Percentiles rank a stretch among this genome's conserved stretches.
Evolutionary conservation across 1,140 invertebrate species (phyloP).

Genomic region (Elysia chlorotica): DNA sequence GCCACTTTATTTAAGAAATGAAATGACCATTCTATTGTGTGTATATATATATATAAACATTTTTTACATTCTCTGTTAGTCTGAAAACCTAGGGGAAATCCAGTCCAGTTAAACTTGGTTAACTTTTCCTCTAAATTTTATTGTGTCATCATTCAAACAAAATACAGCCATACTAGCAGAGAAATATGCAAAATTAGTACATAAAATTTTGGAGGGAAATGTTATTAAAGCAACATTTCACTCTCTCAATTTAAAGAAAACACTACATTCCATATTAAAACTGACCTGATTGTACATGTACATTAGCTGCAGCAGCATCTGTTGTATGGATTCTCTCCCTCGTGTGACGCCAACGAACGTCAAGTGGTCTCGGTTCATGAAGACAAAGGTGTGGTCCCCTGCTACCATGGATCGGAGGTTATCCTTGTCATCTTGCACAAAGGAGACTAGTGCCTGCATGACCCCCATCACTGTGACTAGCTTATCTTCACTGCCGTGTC

Average conservation of each 20-base stretch:
- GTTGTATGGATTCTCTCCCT: slow-evolving; percentile 77
- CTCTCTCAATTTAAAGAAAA: neutral
- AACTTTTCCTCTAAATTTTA: neutral
- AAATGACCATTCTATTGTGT: no score
- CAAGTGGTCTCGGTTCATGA: slow-evolving; percentile 83
- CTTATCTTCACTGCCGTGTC: slow-evolving; percentile 91
- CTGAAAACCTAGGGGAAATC: no score
- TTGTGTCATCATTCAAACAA: neutral
- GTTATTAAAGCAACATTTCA: neutral
- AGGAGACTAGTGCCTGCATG: slow-evolving; percentile 92
- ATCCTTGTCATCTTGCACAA: slow-evolving; percentile 78
- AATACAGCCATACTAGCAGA: neutral
- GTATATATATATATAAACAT: no score
- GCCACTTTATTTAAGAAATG: no score
- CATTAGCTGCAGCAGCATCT: slow-evolving; percentile 84
- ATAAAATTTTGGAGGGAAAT: neutral
- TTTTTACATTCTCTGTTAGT: no score
- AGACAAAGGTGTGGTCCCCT: slow-evolving; percentile 86
- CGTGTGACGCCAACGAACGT: slow-evolving; percentile 89
- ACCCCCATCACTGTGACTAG: slow-evolving; percentile 92
- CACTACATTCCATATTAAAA: neutral
- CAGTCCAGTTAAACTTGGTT: neutral
- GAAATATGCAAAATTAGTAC: neutral
- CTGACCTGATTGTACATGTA: slow-evolving; percentile 65
- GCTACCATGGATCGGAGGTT: slow-evolving; percentile 83